These are phyloP conservation scores for Dryobota labecula DNA, from an alignment of 2,888 invertebrate species.

Conservation along the genomic window DNA sequence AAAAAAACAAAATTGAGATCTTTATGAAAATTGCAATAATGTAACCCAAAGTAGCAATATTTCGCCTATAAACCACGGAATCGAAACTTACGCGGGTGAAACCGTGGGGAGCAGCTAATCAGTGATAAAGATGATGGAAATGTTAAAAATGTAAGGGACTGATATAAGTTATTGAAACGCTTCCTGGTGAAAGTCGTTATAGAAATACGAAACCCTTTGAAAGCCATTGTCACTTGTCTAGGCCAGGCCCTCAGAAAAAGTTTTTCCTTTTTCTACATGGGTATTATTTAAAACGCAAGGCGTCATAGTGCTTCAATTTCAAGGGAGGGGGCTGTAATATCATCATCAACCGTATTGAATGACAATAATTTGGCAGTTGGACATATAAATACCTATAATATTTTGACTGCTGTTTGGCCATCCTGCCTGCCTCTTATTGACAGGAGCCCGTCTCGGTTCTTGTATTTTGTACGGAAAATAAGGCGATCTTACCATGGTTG, in stretches of 20 bases:
- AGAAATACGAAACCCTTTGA: neutral
- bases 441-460: no score
- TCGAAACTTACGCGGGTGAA: no score
- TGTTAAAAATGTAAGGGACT: neutral
- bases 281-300: neutral
- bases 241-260: neutral
- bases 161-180: neutral
- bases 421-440: neutral
- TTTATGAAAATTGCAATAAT: no score
- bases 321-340: neutral
- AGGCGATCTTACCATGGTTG: neutral
- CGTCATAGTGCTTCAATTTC: neutral
- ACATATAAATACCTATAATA: neutral
- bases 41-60: no score
- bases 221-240: neutral
- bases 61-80: no score
- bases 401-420: neutral
- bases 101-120: no score
- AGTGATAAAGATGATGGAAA: neutral
- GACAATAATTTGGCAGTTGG: neutral
- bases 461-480: no score
- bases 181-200: neutral
- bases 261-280: neutral
- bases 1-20: no score
- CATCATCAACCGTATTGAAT: neutral